These are phyloP conservation scores for Parauchenoglanis ngamensis DNA, from an alignment of 2,797 vertebrate genomes.

Conservation along the genomic window DNA sequence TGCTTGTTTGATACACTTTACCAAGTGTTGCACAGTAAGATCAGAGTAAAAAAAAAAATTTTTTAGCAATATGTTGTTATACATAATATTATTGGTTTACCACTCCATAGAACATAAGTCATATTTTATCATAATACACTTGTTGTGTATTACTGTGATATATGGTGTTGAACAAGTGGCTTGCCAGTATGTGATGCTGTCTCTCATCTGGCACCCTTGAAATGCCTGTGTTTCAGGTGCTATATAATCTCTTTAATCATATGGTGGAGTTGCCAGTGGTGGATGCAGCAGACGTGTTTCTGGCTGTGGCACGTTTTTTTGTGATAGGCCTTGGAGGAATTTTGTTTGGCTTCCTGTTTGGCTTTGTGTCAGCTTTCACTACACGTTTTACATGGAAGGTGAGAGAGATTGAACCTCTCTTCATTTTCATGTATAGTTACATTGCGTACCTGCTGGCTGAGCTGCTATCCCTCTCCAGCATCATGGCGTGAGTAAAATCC, in stretches of 20 bases:
- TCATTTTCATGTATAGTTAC: slow-evolving; percentile 98
- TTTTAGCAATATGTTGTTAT: not conserved
- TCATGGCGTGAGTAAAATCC: slow-evolving; percentile 92
- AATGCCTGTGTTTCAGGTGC: slow-evolving; percentile 74
- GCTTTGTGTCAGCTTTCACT: slow-evolving; percentile 93
- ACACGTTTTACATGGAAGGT: slow-evolving; percentile 94
- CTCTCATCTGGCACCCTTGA: not conserved
- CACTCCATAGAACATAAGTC: no score
- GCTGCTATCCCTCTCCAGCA: slow-evolving; percentile 92
- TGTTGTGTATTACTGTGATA: not conserved
- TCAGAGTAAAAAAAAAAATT: not conserved
- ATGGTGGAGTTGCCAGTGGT: slow-evolving; percentile 89
- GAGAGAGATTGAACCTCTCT: slow-evolving; percentile 92
- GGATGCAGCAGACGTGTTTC: slow-evolving; percentile 86
- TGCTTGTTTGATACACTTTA: not conserved
- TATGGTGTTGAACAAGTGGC: not conserved
- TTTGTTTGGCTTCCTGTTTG: slow-evolving; percentile 87
- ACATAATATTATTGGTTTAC: not conserved
- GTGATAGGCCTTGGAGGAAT: slow-evolving; percentile 90
- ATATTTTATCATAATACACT: not conserved
- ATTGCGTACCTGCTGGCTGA: slow-evolving; percentile 94
- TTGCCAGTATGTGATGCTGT: not conserved
- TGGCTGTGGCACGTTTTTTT: slow-evolving; percentile 88
- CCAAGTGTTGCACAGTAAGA: not conserved
- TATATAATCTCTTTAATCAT: slow-evolving; percentile 96